Base-by-base conservation (phyloP, 1,140 invertebrate genomes). In the Panonychus citri region DNA sequence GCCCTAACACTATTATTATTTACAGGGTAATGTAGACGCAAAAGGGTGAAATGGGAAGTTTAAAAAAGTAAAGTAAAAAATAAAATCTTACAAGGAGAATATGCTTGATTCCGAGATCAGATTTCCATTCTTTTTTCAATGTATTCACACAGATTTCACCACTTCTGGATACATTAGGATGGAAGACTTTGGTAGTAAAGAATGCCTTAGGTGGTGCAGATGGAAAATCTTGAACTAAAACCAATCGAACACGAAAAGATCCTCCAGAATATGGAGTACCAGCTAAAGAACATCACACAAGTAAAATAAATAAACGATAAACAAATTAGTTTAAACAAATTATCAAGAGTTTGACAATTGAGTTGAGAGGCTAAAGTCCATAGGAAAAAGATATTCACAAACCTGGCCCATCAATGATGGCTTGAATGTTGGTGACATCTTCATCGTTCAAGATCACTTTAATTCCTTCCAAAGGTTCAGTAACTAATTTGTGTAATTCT, bases 141-240 rank as follows among this genome's bases (percentile, higher is more conserved):
- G 90, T 94, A 72, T 95, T 93, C 0, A 96, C 91, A 73, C 90
- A 95, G 67, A 96, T 94, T 73, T 94, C 89, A 40, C 90, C 90
- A 74, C 83, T 86, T 63, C 77, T 77, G 13, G 89, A 82, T 62
- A 95, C 89, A 76, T 96, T 95, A 30, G 90, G 90, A 73, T 95
- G 90, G 74, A 96, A 96, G 64, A 96, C 91, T 76, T 88, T 90
- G 53, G 90, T 96, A 30, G 91, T 71, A 69, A 96, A 95, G 72
- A 81, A 90, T 42, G 87, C 90, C 72, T 91, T 93, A 21, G 90
- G 91, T 61, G 91, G 88, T 64, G 81, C 77, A 63, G 81, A 76
- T 24, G 91, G 91, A 71, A 91, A 95, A 68, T 89, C 86, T 73
- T 91, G 91, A 2, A 85, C 84, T 13, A 96, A 74, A 56, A 81